A percentile compares a stretch with the other conserved stretches of the same genome.
Evolutionary conservation across 2,888 invertebrate genomes (phyloP).

Genomic region (Uloborus plumipes): DNA sequence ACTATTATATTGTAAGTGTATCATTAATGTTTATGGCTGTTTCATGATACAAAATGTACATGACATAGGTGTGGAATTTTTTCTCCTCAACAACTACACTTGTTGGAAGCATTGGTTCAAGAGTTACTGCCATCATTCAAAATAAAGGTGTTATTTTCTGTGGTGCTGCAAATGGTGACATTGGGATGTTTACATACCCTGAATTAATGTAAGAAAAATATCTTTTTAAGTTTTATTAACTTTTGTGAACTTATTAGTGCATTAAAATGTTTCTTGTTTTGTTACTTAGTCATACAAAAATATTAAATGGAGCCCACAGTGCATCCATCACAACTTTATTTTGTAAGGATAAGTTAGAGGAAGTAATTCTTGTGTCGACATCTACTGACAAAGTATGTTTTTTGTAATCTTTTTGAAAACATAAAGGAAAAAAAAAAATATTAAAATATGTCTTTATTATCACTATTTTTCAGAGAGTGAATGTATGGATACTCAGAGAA

Average conservation of each 20-base stretch:
- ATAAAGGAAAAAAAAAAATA: background rate
- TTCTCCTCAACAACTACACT: slow-evolving; percentile 2
- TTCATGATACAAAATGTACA: too few relatives aligned
- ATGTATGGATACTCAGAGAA: slow-evolving; percentile 32
- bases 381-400: background rate
- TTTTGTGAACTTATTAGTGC: background rate
- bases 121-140: slow-evolving; percentile 33
- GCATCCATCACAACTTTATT: slow-evolving; percentile 28
- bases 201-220: slow-evolving; percentile 21
- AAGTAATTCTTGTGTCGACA: background rate
- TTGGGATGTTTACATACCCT: slow-evolving; percentile 35
- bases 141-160: slow-evolving; percentile 25
- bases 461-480: slow-evolving; percentile 10
- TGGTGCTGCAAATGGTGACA: slow-evolving; percentile 43
- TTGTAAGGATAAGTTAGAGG: background rate
- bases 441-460: background rate
- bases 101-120: slow-evolving; percentile 2
- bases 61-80: background rate
- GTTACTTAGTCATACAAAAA: background rate
- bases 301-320: slow-evolving; percentile 34
- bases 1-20: too few relatives aligned
- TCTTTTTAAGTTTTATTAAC: background rate
- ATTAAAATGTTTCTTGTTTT: slow-evolving; percentile 3
- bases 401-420: background rate
- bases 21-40: too few relatives aligned